Conservation (phyloP, 2,797 vertebrate species). For the Sphaeramia orbicularis region DNA sequence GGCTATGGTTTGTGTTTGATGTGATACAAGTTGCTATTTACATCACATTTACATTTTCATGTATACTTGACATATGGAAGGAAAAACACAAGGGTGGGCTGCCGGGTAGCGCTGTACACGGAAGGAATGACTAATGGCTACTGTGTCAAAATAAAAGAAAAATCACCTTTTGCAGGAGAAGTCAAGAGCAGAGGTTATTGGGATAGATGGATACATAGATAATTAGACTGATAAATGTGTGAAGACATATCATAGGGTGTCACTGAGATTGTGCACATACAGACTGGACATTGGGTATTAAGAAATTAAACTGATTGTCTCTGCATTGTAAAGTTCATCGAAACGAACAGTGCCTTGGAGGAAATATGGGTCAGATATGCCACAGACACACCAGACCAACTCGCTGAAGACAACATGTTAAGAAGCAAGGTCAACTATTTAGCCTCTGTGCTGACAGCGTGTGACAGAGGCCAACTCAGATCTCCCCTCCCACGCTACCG, state of each 20-base stretch:
- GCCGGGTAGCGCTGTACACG: neutral
- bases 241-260: slow-evolving; percentile 1
- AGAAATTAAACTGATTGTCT: neutral
- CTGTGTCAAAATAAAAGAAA: slow-evolving; percentile 1
- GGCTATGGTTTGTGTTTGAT: slow-evolving; percentile 6
- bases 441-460: slow-evolving; percentile 29
- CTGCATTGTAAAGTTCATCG: neutral
- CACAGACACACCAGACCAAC: slow-evolving; percentile 17
- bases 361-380: slow-evolving; percentile 27
- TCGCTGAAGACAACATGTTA: slow-evolving; percentile 32
- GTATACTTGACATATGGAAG: neutral
- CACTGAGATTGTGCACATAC: too few species aligned
- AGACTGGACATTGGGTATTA: too few species aligned
- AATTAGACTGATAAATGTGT: slow-evolving; percentile 15
- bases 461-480: slow-evolving; percentile 24
- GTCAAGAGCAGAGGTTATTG: slow-evolving; percentile 1
- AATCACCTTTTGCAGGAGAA: slow-evolving; percentile 25
- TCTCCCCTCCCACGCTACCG: slow-evolving; percentile 14
- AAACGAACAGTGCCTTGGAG: slow-evolving; percentile 18
- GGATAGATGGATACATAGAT: slow-evolving; percentile 3
- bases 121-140: slow-evolving; percentile 1
- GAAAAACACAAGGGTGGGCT: too few species aligned
- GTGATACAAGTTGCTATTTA: neutral
- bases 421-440: slow-evolving; percentile 39
- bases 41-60: neutral